Percentiles rank a stretch among this genome's conserved stretches.
phyloP scores from a whole-genome alignment of 2,888 invertebrate species.

The Drosophila formosana region DNA sequence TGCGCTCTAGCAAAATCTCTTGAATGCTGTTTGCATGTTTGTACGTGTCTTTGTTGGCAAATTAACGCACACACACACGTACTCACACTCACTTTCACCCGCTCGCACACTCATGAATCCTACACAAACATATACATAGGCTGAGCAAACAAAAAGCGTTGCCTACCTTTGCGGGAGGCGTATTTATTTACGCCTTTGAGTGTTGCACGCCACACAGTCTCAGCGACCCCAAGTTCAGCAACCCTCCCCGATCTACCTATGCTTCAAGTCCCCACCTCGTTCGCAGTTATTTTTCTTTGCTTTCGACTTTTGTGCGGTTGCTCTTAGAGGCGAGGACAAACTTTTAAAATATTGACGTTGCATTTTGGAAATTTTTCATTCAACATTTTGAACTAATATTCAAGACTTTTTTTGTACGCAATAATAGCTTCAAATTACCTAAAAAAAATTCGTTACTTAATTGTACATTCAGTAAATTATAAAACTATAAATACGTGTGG shows the following conservation, averaged over 20 bases:
- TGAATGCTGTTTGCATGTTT: constrained; percentile 72
- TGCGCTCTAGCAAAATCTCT: constrained; percentile 60
- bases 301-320: background rate
- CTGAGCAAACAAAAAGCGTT: constrained; percentile 58
- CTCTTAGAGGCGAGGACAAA: background rate
- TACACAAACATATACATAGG: constrained; percentile 68
- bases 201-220: constrained; percentile 1
- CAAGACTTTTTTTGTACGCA: no score
- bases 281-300: background rate
- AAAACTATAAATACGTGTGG: no score
- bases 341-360: background rate
- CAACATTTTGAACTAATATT: background rate
- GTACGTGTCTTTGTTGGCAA: constrained; percentile 76
- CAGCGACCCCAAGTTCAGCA: background rate
- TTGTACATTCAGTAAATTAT: no score
- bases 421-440: no score
- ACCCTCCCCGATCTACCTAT: no score
- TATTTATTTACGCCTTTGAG: constrained; percentile 73
- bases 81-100: constrained; percentile 10
- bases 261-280: background rate
- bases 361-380: background rate
- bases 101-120: constrained; percentile 38
- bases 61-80: constrained; percentile 65
- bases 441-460: no score
- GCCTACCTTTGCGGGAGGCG: constrained; percentile 67